phyloP scores from a whole-genome alignment of 53 echinoderm and acorn worm genomes.

The Glandiceps talaboti region DNA sequence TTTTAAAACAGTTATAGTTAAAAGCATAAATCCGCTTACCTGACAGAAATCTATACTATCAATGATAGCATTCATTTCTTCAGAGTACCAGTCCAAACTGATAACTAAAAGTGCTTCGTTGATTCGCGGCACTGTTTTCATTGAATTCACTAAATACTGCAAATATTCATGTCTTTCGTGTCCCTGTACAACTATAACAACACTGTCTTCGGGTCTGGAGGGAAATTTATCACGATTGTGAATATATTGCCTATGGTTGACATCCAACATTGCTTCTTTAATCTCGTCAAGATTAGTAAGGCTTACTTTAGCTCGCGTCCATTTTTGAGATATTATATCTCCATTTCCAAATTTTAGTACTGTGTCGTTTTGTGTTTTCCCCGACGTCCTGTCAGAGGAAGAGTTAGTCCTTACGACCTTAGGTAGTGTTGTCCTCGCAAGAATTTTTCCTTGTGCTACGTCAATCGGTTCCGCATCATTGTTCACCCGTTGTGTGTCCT shows the following conservation, averaged over 20 bases:
- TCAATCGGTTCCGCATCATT: background rate
- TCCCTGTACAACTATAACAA: slow-evolving; percentile 85
- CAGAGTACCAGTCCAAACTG: slow-evolving; percentile 87
- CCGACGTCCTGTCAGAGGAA: background rate
- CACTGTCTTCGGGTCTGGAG: slow-evolving; percentile 23
- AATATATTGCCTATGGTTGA: slow-evolving; percentile 68
- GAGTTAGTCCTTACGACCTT: background rate
- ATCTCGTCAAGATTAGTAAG: slow-evolving; percentile 16
- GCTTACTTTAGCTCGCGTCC: background rate
- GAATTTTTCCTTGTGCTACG: background rate
- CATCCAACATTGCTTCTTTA: slow-evolving; percentile 58
- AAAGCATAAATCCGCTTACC: slow-evolving; percentile 51
- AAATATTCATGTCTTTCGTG: slow-evolving; percentile 93
- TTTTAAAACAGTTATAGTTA: no score
- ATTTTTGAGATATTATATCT: background rate
- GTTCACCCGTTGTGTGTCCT: background rate
- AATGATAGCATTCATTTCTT: slow-evolving; percentile 68
- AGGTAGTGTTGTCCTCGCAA: background rate
- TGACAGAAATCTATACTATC: slow-evolving; percentile 77
- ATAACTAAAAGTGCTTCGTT: slow-evolving; percentile 62
- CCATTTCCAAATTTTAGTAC: background rate
- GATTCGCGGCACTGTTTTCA: slow-evolving; percentile 57
- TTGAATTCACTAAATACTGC: slow-evolving; percentile 67
- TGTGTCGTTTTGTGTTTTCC: background rate
- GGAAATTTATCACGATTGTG: slow-evolving; percentile 47